Evolutionary conservation across 2,888 invertebrate species (phyloP).

Genomic region (Odontothrips loti): DNA sequence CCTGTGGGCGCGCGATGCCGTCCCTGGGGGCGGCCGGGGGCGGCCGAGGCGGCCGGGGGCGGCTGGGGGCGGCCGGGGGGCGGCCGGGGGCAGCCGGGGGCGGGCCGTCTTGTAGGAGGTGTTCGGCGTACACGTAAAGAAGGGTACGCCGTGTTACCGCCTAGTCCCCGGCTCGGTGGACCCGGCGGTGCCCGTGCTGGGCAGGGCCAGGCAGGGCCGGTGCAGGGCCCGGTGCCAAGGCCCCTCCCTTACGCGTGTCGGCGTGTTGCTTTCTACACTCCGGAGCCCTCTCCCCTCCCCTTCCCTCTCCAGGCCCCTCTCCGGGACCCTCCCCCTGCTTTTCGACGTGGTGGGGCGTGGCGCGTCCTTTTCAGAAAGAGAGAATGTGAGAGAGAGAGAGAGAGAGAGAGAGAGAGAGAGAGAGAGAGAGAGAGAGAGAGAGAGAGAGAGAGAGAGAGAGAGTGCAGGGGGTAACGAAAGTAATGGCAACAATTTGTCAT

Average conservation of each 20-base stretch:
- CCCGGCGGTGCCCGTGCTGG: not conserved
- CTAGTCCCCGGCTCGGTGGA: not conserved
- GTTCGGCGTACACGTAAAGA: slow-evolving; percentile 7
- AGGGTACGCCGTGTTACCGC: not conserved
- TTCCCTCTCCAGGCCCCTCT: not conserved
- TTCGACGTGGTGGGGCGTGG: too few species aligned
- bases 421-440: too few species aligned
- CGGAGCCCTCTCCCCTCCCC: not conserved
- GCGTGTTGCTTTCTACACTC: not conserved
- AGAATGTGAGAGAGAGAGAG: too few species aligned
- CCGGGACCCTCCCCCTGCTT: not conserved
- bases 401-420: too few species aligned
- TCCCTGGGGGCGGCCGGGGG: not conserved
- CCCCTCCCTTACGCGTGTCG: not conserved
- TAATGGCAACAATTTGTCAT: slow-evolving; percentile 25
- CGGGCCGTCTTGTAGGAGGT: slow-evolving; percentile 9
- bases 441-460: too few species aligned
- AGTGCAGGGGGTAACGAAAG: not conserved
- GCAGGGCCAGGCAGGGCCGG: not conserved
- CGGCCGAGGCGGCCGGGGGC: not conserved
- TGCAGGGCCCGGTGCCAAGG: not conserved
- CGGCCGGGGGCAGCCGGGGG: not conserved
- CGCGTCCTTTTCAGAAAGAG: too few species aligned
- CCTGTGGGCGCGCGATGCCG: too few species aligned
- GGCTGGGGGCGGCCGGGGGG: not conserved